phyloP scores from a whole-genome alignment of 2,113 vertebrate species.

The Spizaetus ornatus region DNA sequence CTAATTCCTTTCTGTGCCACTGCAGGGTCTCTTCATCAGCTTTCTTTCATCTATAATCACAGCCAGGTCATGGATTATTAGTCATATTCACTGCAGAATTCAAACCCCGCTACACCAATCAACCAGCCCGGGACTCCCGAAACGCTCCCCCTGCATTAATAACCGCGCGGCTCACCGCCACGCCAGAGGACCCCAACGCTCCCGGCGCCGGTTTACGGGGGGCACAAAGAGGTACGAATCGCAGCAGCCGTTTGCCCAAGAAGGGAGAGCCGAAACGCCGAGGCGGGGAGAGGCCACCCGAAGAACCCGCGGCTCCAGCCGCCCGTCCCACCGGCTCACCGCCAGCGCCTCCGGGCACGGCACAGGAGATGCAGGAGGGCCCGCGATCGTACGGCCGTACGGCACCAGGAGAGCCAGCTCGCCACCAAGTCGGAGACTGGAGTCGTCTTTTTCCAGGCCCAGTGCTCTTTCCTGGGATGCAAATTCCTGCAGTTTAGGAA shows the following conservation, averaged over 20 bases:
- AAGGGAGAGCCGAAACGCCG: fast-evolving
- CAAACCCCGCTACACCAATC: conserved; percentile 9
- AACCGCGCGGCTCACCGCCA: background rate
- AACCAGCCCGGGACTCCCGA: background rate
- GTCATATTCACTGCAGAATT: conserved; percentile 44
- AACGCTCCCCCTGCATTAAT: background rate
- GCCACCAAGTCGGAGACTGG: background rate
- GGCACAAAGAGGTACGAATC: background rate
- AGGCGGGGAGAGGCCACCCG: background rate
- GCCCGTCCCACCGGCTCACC: background rate
- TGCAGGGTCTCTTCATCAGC: conserved; percentile 47
- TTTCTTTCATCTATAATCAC: conserved; percentile 57
- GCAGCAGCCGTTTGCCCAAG: background rate
- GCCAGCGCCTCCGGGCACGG: fast-evolving
- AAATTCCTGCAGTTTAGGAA: background rate
- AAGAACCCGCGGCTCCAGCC: background rate
- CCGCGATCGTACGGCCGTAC: fast-evolving
- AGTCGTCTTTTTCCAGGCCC: background rate
- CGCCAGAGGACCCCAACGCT: background rate
- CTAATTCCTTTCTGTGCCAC: conserved; percentile 51
- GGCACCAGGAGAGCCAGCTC: background rate
- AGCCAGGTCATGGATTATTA: conserved; percentile 48
- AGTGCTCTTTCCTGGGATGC: background rate
- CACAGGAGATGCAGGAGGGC: fast-evolving
- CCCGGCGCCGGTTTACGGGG: background rate